Base-by-base conservation (phyloP, 2,797 vertebrate species). In the Eospalax fontanierii region DNA sequence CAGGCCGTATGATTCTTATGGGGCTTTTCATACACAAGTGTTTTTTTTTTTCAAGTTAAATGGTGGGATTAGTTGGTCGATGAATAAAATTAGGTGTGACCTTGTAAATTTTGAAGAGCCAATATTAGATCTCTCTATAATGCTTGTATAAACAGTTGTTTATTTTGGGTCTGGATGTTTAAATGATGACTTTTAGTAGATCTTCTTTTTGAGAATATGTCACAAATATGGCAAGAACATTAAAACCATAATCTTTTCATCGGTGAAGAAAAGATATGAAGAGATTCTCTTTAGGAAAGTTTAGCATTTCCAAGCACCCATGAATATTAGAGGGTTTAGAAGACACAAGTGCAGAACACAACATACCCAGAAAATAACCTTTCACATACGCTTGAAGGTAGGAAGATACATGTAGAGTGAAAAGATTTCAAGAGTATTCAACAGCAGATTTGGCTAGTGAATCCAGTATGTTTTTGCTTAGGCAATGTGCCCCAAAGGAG, bases 111-210 rank as follows among this genome's bases (percentile, higher is more conserved):
- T 6, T 63, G 26, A 50, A 78, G 1, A 78, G 50, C 26, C n/a
- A 22, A 0, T 8, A 18, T n/a, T 2, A 40, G 0, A 16, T 43
- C 22, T 54, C 35, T 57, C 1, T 43, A 8, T 26, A 54, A 46
- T 54, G n/a, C 63, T 80, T 74, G 24, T 73, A 26, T 9, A 54
- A 8, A 7, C 26, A 15, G 6, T 63, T 81, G 19, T 28, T 19
- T 59, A 24, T 30, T 19, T 59, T 5, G 26, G 68, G 43, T 6
- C 71, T 65, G 14, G 16, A 63, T 63, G 14, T 22, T 12, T 38
- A 7, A n/a, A 57, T 54, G 28, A 65, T 8, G 22, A 61, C 11
- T 50, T 59, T 26, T 63, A 30, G 21, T n/a, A 18, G 7, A 4
- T 54, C 12, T 16, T 4, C 28, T n/a, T 50, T 70, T 59, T 74